Evolutionary conservation across 2,888 invertebrate genomes (phyloP).

Genomic region (Noctua comes): DNA sequence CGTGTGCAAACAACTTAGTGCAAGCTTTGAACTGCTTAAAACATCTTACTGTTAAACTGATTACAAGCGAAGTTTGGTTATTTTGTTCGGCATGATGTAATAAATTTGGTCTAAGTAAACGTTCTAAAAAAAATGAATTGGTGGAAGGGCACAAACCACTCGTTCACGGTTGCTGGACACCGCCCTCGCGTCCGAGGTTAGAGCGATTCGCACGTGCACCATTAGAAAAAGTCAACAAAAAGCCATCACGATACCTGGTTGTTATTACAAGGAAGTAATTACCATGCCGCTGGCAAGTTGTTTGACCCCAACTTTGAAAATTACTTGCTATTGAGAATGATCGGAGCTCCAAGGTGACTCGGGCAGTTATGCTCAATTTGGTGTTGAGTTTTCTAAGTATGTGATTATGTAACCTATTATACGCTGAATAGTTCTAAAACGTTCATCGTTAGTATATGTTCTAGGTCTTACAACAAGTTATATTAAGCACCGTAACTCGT

Average conservation of each 20-base stretch:
- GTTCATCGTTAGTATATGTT: neutral
- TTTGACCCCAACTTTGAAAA: conserved; percentile 75
- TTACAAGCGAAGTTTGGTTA: conserved; percentile 6
- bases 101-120: conserved; percentile 5
- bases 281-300: conserved; percentile 73
- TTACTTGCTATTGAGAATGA: conserved; percentile 58
- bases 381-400: conserved; percentile 40
- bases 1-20: conserved; percentile 1
- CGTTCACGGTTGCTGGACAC: conserved; percentile 80
- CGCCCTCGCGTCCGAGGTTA: conserved; percentile 77
- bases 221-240: conserved; percentile 75
- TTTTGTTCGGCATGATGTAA: conserved; percentile 16
- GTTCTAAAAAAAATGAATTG: conserved; percentile 31
- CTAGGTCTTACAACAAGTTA: neutral
- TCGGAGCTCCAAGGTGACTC: conserved; percentile 54
- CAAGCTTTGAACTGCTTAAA: conserved; percentile 2
- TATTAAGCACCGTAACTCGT: conserved; percentile 13
- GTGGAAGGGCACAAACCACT: conserved; percentile 73
- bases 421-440: conserved; percentile 7
- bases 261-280: conserved; percentile 79
- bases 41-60: neutral
- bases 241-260: conserved; percentile 67
- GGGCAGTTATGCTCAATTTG: conserved; percentile 42
- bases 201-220: conserved; percentile 73
- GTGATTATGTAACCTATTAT: conserved; percentile 45